These are phyloP conservation scores for Hemitrygon akajei DNA, from an alignment of 2,797 vertebrate species.

Conservation along the genomic window DNA sequence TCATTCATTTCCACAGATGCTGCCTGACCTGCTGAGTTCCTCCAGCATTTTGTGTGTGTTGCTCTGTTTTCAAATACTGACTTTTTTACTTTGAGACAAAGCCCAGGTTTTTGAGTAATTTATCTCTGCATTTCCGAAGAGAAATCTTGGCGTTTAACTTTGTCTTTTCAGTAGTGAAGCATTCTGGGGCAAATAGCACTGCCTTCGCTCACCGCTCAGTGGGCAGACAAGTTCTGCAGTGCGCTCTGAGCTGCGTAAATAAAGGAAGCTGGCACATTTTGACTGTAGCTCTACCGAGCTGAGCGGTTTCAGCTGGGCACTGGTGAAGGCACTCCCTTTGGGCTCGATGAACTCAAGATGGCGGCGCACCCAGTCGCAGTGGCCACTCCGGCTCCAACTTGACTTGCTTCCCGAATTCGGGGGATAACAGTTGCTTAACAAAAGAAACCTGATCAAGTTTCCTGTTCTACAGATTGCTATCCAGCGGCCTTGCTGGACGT, in stretches of 20 bases:
- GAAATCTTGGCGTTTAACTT: slow-evolving; percentile 13
- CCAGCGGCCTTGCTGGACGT: slow-evolving; percentile 13
- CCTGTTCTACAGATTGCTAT: slow-evolving; percentile 22
- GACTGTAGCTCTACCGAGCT: background rate
- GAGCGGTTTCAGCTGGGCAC: background rate
- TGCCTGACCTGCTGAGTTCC: too few species aligned
- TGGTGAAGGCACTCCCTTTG: slow-evolving; percentile 1
- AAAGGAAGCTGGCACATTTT: background rate
- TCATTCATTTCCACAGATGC: too few species aligned
- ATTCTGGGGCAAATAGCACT: background rate
- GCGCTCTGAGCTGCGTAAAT: background rate
- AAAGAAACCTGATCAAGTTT: background rate
- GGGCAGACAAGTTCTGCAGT: background rate
- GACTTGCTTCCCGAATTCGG: background rate
- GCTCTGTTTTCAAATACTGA: background rate
- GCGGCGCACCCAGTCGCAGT: too few species aligned
- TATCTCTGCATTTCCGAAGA: background rate
- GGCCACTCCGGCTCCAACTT: too few species aligned
- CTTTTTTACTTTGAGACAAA: background rate
- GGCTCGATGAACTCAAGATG: background rate
- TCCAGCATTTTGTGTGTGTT: too few species aligned
- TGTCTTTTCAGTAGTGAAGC: background rate
- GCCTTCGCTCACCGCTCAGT: background rate
- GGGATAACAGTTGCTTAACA: background rate
- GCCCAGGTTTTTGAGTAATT: background rate